phyloP scores from a whole-genome alignment of 2,113 vertebrate species.

The Ondatra zibethicus region DNA sequence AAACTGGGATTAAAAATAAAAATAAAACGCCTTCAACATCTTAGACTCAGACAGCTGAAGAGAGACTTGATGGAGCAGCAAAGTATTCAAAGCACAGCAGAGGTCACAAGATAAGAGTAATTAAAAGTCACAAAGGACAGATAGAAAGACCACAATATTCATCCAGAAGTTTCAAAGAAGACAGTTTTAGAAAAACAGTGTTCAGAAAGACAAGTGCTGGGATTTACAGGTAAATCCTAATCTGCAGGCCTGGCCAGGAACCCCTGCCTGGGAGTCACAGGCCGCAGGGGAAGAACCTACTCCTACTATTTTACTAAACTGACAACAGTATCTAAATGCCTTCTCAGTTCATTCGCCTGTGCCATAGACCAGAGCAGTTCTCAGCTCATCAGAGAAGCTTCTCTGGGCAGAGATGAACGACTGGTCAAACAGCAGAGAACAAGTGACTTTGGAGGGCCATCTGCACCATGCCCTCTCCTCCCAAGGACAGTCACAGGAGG shows the following conservation, averaged over 20 bases:
- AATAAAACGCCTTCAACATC: neutral
- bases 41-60: conserved; percentile 3
- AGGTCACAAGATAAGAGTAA: conserved; percentile 27
- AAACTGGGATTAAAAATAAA: neutral
- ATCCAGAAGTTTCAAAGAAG: conserved; percentile 29
- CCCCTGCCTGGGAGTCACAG: neutral
- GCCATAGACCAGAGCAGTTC: neutral
- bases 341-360: neutral
- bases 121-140: neutral
- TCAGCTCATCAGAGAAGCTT: neutral
- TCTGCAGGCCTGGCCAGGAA: neutral
- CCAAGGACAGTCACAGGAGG: neutral
- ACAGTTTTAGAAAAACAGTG: neutral
- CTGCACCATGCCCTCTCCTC: neutral
- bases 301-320: neutral
- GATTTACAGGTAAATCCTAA: neutral
- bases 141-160: neutral
- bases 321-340: neutral
- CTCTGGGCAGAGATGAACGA: neutral
- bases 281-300: neutral
- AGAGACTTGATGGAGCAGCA: neutral
- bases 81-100: conserved; percentile 38
- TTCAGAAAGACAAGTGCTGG: neutral
- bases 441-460: neutral
- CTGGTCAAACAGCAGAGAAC: neutral